Base-by-base conservation (phyloP, 2,888 invertebrate genomes). In the Gari tellinella region DNA sequence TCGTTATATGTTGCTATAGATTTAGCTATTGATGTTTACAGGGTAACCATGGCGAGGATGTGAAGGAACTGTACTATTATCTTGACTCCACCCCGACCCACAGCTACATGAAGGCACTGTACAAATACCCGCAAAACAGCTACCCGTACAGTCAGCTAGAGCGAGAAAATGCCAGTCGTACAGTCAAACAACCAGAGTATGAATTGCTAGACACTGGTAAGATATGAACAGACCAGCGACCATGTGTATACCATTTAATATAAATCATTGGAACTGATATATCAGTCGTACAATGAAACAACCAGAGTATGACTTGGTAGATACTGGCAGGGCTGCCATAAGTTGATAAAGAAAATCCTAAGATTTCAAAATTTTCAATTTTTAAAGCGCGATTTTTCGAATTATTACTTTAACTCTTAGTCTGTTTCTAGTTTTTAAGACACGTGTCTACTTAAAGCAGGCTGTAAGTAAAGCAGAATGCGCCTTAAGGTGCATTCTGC, bases 1-100 rank as follows among this genome's bases (percentile, higher is more conserved):
- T n/a, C n/a, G n/a, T n/a, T n/a, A n/a, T n/a, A n/a, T n/a, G n/a
- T n/a, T n/a, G 10, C 25, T 2, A 52, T 31, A 43, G 23, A 45
- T 31, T 23, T n/a, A 12, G 5, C 12, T 10, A 19, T 21, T 60
- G 51, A 14, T 38, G 15, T 67, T 60, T 66, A 5, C 75, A 92
- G 92, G 92, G 92, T n/a, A 92, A 92, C 80, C 92, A 92, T 80
- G 92, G 92, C 1, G 92, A 92, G 69, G 92, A 92, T 78, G 91
- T 91, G 25, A 92, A 92, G 74, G 92, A 92, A 76, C 65, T 88
- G 37, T 92, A 92, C 75, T 92, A 90, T 62, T 91, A 92, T 70
- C 68, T 91, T 48, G 90, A 90, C 81, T 85, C 84, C 48, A 89
- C 88, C 0, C 91, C 92, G 4, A 88, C 89, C 31, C 90, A 92